A percentile compares a stretch with the other conserved stretches of the same genome.
Evolutionary conservation across 2,113 vertebrate genomes (phyloP).

Genomic region (Odontesthes bonariensis): DNA sequence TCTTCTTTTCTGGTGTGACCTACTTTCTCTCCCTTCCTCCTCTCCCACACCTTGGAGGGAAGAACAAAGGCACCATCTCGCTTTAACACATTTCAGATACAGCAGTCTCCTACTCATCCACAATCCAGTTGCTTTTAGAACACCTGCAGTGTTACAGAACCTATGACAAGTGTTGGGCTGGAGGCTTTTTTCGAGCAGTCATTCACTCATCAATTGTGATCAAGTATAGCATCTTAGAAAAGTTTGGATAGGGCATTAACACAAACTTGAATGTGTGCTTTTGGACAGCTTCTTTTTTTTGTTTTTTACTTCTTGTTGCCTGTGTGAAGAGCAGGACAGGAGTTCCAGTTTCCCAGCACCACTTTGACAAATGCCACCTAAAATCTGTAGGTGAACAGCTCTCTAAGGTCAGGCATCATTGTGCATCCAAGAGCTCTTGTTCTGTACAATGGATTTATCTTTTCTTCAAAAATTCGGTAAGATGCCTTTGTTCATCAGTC

Average conservation of each 20-base stretch:
- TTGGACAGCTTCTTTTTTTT: too few species aligned
- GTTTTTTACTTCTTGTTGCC: conserved; percentile 12
- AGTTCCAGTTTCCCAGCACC: conserved; percentile 14
- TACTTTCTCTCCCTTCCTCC: conserved; percentile 56
- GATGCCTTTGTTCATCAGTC: conserved; percentile 28
- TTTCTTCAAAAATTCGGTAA: conserved; percentile 36
- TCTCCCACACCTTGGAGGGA: conserved; percentile 42
- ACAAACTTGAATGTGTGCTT: conserved; percentile 5
- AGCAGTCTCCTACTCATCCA: conserved; percentile 58
- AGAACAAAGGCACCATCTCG: conserved; percentile 47
- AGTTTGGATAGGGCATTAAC: conserved; percentile 1
- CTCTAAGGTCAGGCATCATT: conserved; percentile 53
- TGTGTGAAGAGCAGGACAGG: conserved; percentile 12
- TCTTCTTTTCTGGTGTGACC: conserved; percentile 51
- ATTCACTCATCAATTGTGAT: conserved; percentile 9
- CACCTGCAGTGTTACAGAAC: conserved; percentile 39
- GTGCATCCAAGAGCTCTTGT: conserved; percentile 14
- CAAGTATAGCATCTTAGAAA: not conserved
- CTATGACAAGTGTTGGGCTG: conserved; percentile 32
- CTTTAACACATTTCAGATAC: conserved; percentile 64
- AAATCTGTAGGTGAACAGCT: conserved; percentile 20
- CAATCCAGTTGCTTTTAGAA: conserved; percentile 56
- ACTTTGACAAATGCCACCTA: conserved; percentile 32
- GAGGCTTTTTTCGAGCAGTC: conserved; percentile 28
- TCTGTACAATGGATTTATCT: conserved; percentile 45